A percentile compares a stretch with the other conserved stretches of the same genome.
phyloP scores from a whole-genome alignment of 2,113 vertebrate genomes.

The Pituophis catenifer region DNA sequence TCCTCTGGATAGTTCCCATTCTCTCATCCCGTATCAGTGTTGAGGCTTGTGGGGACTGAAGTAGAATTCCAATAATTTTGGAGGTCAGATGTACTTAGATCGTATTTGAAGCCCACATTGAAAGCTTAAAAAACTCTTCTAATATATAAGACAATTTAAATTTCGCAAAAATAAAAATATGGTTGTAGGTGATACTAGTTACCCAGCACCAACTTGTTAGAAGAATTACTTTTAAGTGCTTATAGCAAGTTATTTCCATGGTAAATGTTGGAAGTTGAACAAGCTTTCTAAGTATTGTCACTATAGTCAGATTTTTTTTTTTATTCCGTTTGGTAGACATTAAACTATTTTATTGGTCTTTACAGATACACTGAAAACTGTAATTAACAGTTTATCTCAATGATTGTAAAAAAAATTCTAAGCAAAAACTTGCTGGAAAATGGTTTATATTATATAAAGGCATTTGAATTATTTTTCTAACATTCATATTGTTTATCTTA shows the following conservation, averaged over 20 bases:
- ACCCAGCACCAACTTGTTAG: not conserved
- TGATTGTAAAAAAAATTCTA: constrained; percentile 29
- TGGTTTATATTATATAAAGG: not conserved
- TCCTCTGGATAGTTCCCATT: too few relatives aligned
- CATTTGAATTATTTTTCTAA: not conserved
- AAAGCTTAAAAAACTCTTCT: not conserved
- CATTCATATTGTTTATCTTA: not conserved
- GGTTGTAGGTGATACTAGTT: not conserved
- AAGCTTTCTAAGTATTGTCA: not conserved
- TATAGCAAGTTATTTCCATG: not conserved
- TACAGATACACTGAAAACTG: constrained; percentile 24
- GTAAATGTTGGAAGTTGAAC: not conserved
- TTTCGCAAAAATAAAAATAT: not conserved
- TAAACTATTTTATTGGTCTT: constrained; percentile 14
- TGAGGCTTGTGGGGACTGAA: not conserved
- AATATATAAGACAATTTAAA: not conserved
- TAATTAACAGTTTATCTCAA: constrained; percentile 33
- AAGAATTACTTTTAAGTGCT: not conserved
- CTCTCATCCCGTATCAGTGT: not conserved
- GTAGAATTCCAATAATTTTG: too few relatives aligned
- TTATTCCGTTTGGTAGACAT: not conserved
- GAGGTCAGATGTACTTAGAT: not conserved
- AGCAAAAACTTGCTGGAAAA: not conserved
- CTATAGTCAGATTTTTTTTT: not conserved
- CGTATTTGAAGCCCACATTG: not conserved